Conservation (phyloP, 2,113 vertebrate species). For the Reinhardtius hippoglossoides region DNA sequence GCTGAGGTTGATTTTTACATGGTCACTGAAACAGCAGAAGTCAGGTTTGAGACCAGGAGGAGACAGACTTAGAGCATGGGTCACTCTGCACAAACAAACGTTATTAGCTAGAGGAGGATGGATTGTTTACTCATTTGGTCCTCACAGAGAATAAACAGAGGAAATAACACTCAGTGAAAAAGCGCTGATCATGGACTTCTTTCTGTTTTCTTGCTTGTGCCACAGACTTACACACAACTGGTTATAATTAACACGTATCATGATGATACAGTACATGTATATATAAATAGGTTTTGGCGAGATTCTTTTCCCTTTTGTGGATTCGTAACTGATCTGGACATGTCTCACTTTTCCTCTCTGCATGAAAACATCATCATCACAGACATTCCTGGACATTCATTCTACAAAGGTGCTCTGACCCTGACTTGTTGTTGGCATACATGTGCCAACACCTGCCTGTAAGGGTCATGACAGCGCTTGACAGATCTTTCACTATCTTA, state of each 20-base stretch:
- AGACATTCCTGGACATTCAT: constrained; percentile 25
- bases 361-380: constrained; percentile 25
- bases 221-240: neutral
- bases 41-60: constrained; percentile 40
- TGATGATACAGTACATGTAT: neutral
- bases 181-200: constrained; percentile 15
- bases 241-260: constrained; percentile 7
- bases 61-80: constrained; percentile 64
- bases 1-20: constrained; percentile 46
- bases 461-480: constrained; percentile 29
- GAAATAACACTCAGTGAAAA: constrained; percentile 25
- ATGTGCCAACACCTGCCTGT: constrained; percentile 59
- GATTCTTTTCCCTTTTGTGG: neutral
- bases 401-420: constrained; percentile 22
- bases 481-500: constrained; percentile 54
- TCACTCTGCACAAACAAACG: constrained; percentile 52
- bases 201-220: constrained; percentile 9
- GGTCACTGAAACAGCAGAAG: constrained; percentile 47
- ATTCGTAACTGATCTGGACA: neutral
- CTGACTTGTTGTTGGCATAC: constrained; percentile 26
- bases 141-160: constrained; percentile 35
- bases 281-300: too few species aligned
- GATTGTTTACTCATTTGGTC: constrained; percentile 24
- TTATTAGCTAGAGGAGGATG: constrained; percentile 42
- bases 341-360: constrained; percentile 3